Percentiles rank a stretch among this genome's conserved stretches.
phyloP scores from a whole-genome alignment of 2,797 vertebrate species.

The Xiphorhynchus erythropygius region DNA sequence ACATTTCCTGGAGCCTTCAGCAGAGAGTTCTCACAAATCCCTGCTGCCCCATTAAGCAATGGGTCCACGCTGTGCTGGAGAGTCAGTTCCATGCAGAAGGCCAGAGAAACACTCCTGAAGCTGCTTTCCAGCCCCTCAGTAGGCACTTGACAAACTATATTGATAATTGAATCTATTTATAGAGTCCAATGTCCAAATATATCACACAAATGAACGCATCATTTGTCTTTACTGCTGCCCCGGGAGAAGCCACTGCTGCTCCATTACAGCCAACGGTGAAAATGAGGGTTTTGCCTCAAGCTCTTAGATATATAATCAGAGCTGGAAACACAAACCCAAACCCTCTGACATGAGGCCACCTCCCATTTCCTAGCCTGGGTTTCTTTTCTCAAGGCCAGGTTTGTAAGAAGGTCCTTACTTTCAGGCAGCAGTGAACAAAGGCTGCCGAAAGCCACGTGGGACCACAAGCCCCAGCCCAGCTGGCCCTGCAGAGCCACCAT shows the following conservation, averaged over 20 bases:
- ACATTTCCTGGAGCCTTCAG: background rate
- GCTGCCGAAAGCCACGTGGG: rapidly evolving
- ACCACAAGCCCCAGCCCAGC: background rate
- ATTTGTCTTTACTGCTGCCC: background rate
- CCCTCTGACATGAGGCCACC: background rate
- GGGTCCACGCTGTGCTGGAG: background rate
- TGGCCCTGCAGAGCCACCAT: rapidly evolving
- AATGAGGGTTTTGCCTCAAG: background rate
- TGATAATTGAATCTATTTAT: constrained; percentile 23
- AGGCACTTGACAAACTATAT: background rate
- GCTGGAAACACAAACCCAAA: background rate
- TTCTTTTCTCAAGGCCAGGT: background rate
- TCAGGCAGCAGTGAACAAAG: background rate
- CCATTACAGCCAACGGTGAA: rapidly evolving
- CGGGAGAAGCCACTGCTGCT: background rate
- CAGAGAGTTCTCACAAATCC: background rate
- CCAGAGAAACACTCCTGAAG: background rate
- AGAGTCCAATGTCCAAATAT: background rate
- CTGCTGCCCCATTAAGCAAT: background rate
- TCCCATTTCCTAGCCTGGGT: background rate
- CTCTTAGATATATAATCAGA: background rate
- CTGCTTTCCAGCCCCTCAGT: background rate
- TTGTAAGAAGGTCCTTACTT: background rate
- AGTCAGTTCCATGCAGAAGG: background rate
- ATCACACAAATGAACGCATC: background rate